Percentiles rank a stretch among this genome's conserved stretches.
Evolutionary conservation across 1,140 invertebrate species (phyloP).

Genomic region (Oppia nitens): DNA sequence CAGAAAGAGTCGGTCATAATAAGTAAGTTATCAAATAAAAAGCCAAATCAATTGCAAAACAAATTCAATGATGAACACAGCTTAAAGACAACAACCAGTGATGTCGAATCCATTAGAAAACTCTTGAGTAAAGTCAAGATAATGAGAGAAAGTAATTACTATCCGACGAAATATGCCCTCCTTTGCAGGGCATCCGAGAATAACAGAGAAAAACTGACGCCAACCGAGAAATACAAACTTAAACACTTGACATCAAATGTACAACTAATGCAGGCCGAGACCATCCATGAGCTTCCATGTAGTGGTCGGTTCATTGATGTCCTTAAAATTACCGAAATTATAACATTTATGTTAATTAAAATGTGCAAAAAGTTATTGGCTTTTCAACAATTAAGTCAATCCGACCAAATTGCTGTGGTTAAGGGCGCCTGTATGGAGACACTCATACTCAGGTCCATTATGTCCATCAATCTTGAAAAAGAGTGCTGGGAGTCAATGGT

Average conservation of each 20-base stretch:
- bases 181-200: not conserved
- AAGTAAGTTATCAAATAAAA: constrained; percentile 29
- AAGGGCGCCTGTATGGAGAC: constrained; percentile 80
- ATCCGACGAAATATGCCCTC: constrained; percentile 8
- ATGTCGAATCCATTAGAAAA: not conserved
- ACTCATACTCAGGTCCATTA: constrained; percentile 71
- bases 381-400: constrained; percentile 75
- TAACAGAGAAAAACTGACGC: not conserved
- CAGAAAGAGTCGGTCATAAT: not conserved
- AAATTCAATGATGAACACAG: not conserved
- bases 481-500: constrained; percentile 50
- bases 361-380: constrained; percentile 76
- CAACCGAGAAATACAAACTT: not conserved
- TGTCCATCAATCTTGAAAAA: constrained; percentile 68
- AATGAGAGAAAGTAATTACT: constrained; percentile 1
- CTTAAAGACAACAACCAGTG: not conserved
- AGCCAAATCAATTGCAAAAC: not conserved
- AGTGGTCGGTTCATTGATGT: constrained; percentile 44
- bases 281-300: constrained; percentile 5
- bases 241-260: constrained; percentile 10
- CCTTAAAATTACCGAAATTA: constrained; percentile 74
- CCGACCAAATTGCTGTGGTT: constrained; percentile 69
- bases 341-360: constrained; percentile 70
- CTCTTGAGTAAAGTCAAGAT: constrained; percentile 8
- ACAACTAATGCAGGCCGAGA: constrained; percentile 9